Conservation (phyloP, 1,140 invertebrate species). For the Papilio polytes region DNA sequence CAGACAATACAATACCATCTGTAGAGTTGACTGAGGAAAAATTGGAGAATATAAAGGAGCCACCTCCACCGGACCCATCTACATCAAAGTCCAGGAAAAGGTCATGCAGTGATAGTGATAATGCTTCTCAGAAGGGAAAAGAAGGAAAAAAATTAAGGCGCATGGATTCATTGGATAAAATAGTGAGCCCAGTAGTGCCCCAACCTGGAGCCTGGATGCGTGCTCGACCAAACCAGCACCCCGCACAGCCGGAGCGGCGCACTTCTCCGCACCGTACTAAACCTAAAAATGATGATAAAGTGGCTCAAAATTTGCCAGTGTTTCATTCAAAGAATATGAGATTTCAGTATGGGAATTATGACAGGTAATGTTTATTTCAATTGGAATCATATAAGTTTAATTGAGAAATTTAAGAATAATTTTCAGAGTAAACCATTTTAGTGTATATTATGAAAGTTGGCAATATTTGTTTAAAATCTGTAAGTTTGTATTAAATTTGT, state of each 20-base stretch:
- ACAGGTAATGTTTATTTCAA: conserved; percentile 85
- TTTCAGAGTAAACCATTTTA: not conserved
- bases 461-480: no score
- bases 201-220: conserved; percentile 93
- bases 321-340: conserved; percentile 90
- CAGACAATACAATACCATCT: conserved; percentile 76
- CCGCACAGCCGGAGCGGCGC: conserved; percentile 63
- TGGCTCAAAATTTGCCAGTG: conserved; percentile 85
- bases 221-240: conserved; percentile 64
- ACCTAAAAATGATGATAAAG: conserved; percentile 63
- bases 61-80: conserved; percentile 69
- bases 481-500: not conserved
- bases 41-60: conserved; percentile 68
- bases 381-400: conserved; percentile 20
- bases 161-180: conserved; percentile 92
- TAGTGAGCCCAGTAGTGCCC: conserved; percentile 95
- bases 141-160: conserved; percentile 86
- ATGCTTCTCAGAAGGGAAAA: conserved; percentile 76
- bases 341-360: conserved; percentile 98
- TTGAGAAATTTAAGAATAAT: not conserved
- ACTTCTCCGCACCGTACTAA: conserved; percentile 69
- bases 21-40: conserved; percentile 59
- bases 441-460: not conserved
- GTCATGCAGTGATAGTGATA: conserved; percentile 81
- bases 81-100: conserved; percentile 74